Conservation (phyloP, 2,888 invertebrate genomes). For the Biston betularia region DNA sequence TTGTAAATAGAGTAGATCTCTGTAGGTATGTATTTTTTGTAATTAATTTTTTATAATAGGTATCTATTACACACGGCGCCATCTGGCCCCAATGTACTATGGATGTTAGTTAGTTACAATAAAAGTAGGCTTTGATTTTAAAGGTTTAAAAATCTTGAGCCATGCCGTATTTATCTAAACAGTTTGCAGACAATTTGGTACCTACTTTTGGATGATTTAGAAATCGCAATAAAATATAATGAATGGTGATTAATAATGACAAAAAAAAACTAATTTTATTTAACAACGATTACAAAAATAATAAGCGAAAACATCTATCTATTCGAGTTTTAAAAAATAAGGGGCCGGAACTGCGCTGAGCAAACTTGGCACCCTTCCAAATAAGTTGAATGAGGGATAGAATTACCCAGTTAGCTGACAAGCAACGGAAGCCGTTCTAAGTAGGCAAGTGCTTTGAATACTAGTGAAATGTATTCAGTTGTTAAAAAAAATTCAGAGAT, state of each 20-base stretch:
- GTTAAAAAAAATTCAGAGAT: neutral
- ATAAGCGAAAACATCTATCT: neutral
- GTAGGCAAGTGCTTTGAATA: neutral
- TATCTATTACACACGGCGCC: too few species aligned
- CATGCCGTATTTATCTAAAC: too few species aligned
- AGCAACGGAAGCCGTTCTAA: conserved; percentile 18
- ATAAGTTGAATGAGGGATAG: conserved; percentile 16
- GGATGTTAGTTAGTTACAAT: too few species aligned
- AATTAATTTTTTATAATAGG: neutral
- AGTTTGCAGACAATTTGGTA: too few species aligned
- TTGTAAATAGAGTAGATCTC: neutral
- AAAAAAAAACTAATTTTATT: too few species aligned
- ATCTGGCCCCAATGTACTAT: too few species aligned
- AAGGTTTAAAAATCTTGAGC: too few species aligned
- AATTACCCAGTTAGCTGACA: conserved; percentile 25
- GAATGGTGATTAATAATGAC: too few species aligned
- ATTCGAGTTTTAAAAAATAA: neutral
- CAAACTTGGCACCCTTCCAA: conserved; percentile 26
- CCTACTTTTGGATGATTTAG: too few species aligned
- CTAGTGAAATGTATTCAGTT: neutral
- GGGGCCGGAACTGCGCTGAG: conserved; percentile 3
- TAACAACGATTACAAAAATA: neutral
- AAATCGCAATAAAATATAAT: too few species aligned
- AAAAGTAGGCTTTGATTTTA: too few species aligned
- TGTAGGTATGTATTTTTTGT: neutral